Evolutionary conservation across 2,113 vertebrate species (phyloP).

Genomic region (Psilopogon haemacephalus): DNA sequence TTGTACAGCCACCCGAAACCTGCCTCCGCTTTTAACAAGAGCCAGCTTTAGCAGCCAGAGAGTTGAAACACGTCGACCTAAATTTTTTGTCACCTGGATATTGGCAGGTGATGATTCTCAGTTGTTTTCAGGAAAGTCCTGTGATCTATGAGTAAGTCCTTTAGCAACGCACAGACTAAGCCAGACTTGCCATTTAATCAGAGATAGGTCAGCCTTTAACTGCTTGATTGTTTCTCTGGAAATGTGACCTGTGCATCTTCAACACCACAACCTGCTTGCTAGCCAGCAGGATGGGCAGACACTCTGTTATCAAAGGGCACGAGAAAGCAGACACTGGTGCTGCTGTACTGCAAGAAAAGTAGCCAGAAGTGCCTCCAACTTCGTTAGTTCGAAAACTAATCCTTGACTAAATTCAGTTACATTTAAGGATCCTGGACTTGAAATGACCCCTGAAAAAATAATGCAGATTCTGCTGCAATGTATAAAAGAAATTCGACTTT

Average conservation of each 20-base stretch:
- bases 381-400: neutral
- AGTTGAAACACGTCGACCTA: neutral
- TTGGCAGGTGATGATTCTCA: conserved; percentile 44
- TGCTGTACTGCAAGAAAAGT: neutral
- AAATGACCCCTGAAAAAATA: neutral
- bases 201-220: neutral
- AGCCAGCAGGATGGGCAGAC: neutral
- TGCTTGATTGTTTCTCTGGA: neutral
- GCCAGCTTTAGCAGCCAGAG: neutral
- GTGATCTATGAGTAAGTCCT: conserved; percentile 29
- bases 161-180: neutral
- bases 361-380: neutral
- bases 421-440: neutral
- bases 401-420: neutral
- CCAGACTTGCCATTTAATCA: conserved; percentile 1
- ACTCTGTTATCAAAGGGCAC: neutral
- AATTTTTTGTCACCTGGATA: conserved; percentile 38
- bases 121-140: conserved; percentile 9
- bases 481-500: neutral
- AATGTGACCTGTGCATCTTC: neutral
- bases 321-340: neutral
- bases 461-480: neutral
- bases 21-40: neutral
- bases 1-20: neutral
- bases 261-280: neutral